Evolutionary conservation across 2,113 vertebrate genomes (phyloP), one percentile per base, ranked within the genome.

Genomic region (Semnopithecus entellus): DNA sequence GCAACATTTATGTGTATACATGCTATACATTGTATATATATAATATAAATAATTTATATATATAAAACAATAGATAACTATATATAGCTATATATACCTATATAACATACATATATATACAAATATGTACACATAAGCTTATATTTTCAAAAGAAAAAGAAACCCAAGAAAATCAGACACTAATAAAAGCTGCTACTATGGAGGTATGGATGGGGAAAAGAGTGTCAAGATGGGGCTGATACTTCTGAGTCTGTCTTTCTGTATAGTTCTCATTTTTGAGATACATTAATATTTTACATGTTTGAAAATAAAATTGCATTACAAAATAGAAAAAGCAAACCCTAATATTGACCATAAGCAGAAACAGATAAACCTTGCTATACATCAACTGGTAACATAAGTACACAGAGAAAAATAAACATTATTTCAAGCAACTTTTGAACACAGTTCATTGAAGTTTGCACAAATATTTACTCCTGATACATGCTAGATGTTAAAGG

Each of bases 341-440:
- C 55, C 66, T 81, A 68, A 91, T 57, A 68, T 38, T 87, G 48
- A 76, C 45, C 38, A 68, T 68, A 68, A 83, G 16, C 43, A 87
- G 55, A 86, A 90, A 91, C 45, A 91, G 48, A 87, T 78, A 25
- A 88, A 50, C 14, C 35, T 88, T 91, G 68, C 20, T 88, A 4
- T 82, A 76, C 22, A 68, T 68, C 38, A 87, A 40, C 43, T 76
- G 48, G 81, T 75, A 83, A 38, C 16, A 70, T 43, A 88, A 50
- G 32, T 75, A 92, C 89, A 73, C 18, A 50, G 52, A 85, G 45
- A 64, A 86, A 90, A 81, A 90, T 35, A 38, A 16, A 73, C 48
- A 94, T 85, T 35, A 64, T 90, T 83, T 94, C 38, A 91, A 94
- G 30, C 17, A 48, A 88, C 48, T 78, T 91, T 59, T 70, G 27